Base-by-base conservation (phyloP, 2,888 invertebrate genomes). In the Leistus spinibarbis region DNA sequence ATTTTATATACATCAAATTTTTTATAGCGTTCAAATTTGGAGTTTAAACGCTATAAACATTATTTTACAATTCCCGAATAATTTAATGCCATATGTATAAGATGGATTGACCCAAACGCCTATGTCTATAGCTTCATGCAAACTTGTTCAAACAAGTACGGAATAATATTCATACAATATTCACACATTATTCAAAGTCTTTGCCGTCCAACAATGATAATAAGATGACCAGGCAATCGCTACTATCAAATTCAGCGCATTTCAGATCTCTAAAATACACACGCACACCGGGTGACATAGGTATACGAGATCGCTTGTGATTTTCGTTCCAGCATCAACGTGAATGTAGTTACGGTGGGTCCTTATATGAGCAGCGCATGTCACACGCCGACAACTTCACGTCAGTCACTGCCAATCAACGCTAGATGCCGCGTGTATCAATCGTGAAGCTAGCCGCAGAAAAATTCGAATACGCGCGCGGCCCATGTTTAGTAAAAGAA, bases 71-170 rank as follows among this genome's bases (percentile, higher is more conserved):
- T n/a, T n/a, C n/a, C n/a, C n/a, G n/a, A n/a, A n/a, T n/a, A n/a
- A n/a, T n/a, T n/a, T n/a, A n/a, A n/a, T n/a, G n/a, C n/a, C n/a
- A n/a, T n/a, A n/a, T n/a, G n/a, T n/a, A n/a, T n/a, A n/a, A n/a
- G n/a, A n/a, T n/a, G n/a, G n/a, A n/a, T n/a, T n/a, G n/a, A n/a
- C n/a, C n/a, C n/a, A n/a, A n/a, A n/a, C n/a, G n/a, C n/a, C n/a
- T n/a, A n/a, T n/a, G n/a, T n/a, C n/a, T n/a, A n/a, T n/a, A n/a
- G n/a, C n/a, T n/a, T n/a, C n/a, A n/a, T n/a, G n/a, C n/a, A n/a
- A n/a, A n/a, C n/a, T n/a, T n/a, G n/a, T n/a, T n/a, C n/a, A 69
- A 69, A 60, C 60, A 68, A 68, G 57, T 56, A 68, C 60, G 57
- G 19, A 69, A 57, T 69, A 69, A 60, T 69, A 69, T 60, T 69